Evolutionary conservation across 1,140 invertebrate genomes (phyloP).

Genomic region (Calliopsis andreniformis): DNA sequence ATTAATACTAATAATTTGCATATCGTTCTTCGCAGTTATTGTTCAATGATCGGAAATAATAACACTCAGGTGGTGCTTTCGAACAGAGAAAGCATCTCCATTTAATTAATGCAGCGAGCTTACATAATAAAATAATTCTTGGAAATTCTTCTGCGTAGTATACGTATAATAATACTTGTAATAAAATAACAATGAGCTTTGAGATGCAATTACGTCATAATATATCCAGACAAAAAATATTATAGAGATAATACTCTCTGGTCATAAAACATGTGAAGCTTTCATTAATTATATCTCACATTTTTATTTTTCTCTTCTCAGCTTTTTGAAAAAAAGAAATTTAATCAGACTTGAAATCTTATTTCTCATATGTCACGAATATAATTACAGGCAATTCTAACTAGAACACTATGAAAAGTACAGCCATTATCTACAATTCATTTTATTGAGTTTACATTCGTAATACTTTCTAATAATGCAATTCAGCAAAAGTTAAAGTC

Average conservation of each 20-base stretch:
- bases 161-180: too few species aligned
- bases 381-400: too few species aligned
- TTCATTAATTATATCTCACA: not conserved
- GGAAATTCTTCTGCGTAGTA: not conserved
- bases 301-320: not conserved
- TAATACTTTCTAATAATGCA: not conserved
- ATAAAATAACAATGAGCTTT: not conserved
- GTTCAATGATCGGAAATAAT: constrained; percentile 14
- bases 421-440: too few species aligned
- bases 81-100: not conserved
- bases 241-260: not conserved
- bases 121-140: not conserved
- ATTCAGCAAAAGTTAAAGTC: too few species aligned
- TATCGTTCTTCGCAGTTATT: not conserved
- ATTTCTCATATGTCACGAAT: too few species aligned
- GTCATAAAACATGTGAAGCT: not conserved
- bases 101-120: constrained; percentile 7
- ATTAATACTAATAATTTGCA: not conserved
- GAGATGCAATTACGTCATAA: not conserved
- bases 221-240: not conserved
- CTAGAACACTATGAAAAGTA: too few species aligned
- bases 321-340: not conserved
- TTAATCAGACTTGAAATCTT: too few species aligned
- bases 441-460: too few species aligned
- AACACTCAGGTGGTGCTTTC: not conserved